A percentile compares a stretch with the other conserved stretches of the same genome.
Evolutionary conservation across 2,888 invertebrate genomes (phyloP).

Genomic region (Julus scanicus): DNA sequence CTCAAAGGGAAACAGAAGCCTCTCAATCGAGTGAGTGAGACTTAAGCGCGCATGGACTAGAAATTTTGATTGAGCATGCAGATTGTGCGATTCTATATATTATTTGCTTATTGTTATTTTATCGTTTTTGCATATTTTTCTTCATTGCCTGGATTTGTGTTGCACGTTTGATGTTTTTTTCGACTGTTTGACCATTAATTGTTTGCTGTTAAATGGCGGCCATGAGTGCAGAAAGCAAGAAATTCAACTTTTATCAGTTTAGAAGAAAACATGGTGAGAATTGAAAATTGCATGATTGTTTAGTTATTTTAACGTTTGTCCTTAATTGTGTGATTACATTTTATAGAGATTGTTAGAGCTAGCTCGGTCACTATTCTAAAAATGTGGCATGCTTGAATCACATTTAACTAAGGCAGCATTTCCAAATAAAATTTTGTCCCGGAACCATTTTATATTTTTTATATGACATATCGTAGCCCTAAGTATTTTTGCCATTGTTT

Average conservation of each 20-base stretch:
- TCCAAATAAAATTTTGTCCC: too few species aligned
- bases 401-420: too few species aligned
- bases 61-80: background rate
- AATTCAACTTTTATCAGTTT: slow-evolving; percentile 60
- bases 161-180: slow-evolving; percentile 23
- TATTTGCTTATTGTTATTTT: slow-evolving; percentile 54
- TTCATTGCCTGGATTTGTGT: slow-evolving; percentile 48
- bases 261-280: slow-evolving; percentile 59
- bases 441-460: too few species aligned
- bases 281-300: slow-evolving; percentile 30
- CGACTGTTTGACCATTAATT: background rate
- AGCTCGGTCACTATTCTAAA: too few species aligned
- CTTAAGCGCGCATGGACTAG: background rate
- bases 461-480: too few species aligned
- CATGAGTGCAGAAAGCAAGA: slow-evolving; percentile 55
- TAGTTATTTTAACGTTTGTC: slow-evolving; percentile 49
- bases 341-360: too few species aligned
- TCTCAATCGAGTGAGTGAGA: slow-evolving; percentile 49
- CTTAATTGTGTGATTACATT: background rate
- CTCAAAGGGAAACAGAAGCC: slow-evolving; percentile 1
- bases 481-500: too few species aligned
- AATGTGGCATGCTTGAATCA: slow-evolving; percentile 1
- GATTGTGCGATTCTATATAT: slow-evolving; percentile 60
- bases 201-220: background rate
- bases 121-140: slow-evolving; percentile 39